Evolutionary conservation across 1,140 invertebrate species (phyloP).

Genomic region (Apis florea): DNA sequence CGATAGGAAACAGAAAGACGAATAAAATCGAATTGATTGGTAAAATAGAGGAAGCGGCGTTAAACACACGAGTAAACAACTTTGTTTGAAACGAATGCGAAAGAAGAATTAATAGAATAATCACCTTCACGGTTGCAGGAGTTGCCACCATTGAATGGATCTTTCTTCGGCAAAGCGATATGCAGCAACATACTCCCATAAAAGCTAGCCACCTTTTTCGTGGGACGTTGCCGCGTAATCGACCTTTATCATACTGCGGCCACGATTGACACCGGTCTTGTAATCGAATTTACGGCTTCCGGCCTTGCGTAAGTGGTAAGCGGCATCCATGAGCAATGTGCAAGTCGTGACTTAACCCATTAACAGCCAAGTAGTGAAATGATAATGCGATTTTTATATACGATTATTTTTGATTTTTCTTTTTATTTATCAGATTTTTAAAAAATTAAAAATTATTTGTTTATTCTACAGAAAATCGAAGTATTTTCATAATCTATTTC

Average conservation of each 20-base stretch:
- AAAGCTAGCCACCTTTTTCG: background rate
- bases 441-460: too few relatives aligned
- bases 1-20: too few relatives aligned
- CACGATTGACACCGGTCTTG: slow-evolving; percentile 74
- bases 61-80: too few relatives aligned
- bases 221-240: slow-evolving; percentile 29
- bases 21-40: too few relatives aligned
- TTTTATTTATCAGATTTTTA: too few relatives aligned
- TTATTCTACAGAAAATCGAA: too few relatives aligned
- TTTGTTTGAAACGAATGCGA: background rate
- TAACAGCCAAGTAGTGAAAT: too few relatives aligned
- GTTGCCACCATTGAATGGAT: slow-evolving; percentile 27
- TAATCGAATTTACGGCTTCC: slow-evolving; percentile 78
- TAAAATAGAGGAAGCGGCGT: too few relatives aligned
- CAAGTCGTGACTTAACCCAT: background rate
- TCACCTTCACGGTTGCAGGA: slow-evolving; percentile 15
- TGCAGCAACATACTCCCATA: slow-evolving; percentile 49
- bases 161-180: background rate
- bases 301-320: slow-evolving; percentile 70
- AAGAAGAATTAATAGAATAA: background rate
- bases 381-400: too few relatives aligned
- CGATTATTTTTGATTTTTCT: too few relatives aligned
- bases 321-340: slow-evolving; percentile 7
- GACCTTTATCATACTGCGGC: slow-evolving; percentile 44
- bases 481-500: too few relatives aligned